Conservation (phyloP, 2,797 vertebrate genomes). For the Petrocephalus sullivani region DNA sequence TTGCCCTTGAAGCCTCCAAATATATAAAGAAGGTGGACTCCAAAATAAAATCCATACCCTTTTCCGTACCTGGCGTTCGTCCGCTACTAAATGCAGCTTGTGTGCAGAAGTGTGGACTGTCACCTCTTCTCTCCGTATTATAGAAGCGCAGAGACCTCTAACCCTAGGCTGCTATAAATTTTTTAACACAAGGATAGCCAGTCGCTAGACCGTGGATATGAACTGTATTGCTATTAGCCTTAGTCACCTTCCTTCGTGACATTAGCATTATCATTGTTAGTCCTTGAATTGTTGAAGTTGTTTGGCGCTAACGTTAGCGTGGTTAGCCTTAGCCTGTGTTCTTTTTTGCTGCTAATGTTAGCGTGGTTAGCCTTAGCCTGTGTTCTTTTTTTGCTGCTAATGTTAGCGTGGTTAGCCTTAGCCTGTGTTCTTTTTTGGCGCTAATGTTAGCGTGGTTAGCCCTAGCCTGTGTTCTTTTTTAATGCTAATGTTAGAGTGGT, state of each 20-base stretch:
- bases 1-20: constrained; percentile 35
- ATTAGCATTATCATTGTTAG: background rate
- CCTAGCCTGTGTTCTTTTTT: background rate
- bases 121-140: background rate
- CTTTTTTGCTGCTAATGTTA: background rate
- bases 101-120: background rate
- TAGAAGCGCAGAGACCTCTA: background rate
- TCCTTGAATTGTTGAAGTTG: background rate
- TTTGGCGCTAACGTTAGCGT: background rate
- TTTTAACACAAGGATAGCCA: background rate
- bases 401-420: background rate
- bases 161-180: background rate
- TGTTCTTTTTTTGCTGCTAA: background rate
- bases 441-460: background rate
- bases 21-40: constrained; percentile 2
- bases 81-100: background rate
- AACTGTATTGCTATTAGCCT: background rate
- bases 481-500: background rate
- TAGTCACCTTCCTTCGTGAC: constrained; percentile 5
- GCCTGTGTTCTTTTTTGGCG: background rate
- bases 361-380: background rate
- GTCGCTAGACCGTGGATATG: background rate
- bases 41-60: background rate
- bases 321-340: too few species aligned
- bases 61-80: background rate